Base-by-base conservation (phyloP, 2,113 vertebrate genomes). In the Platichthys flesus region DNA sequence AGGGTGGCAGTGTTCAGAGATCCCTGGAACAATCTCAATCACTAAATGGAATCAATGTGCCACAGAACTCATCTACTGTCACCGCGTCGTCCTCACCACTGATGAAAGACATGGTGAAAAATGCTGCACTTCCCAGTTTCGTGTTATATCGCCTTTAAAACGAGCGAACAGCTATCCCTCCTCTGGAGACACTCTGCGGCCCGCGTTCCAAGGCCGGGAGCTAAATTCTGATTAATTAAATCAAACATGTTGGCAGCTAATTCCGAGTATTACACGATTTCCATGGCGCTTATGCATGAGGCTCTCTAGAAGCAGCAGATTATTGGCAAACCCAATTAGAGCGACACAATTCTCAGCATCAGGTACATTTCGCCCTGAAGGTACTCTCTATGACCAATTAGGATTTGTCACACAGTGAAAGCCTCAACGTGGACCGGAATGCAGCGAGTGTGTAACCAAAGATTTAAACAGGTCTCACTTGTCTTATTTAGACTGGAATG, bases 211-310 rank as follows among this genome's bases (percentile, higher is more conserved):
- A 93, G 82, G 78, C 90, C 91, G 71, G 82, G 73, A 92, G 90
- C 90, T 85, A 78, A 89, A 91, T 88, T 91, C 78, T 90, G 85
- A 93, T 93, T 94, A 92, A 93, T 94, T 92, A 90, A 93, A 93
- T 93, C 90, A 91, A 93, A 92, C 85, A 86, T 77, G 78, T 91
- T 91, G 90, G 91, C 91, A 93, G 90, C 89, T 88, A 84, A 88
- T 91, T 90, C 78, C 74, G 87, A 88, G 86, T 87, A 87, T 89
- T 89, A 90, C 86, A 81, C 68, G 83, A 88, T 93, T 93, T 89
- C 81, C 83, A 90, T 88, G 90, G 88, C 71, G 78, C 89, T 92
- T 89, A 89, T 83, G 84, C 82, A 82, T 84, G 84, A 88, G 79
- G 82, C 82, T 91, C 88, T 90, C 86, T 67, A 84, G 74, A 79